These are phyloP conservation scores for Macrophya annulata DNA, from an alignment of 2,888 invertebrate species.

Conservation along the genomic window DNA sequence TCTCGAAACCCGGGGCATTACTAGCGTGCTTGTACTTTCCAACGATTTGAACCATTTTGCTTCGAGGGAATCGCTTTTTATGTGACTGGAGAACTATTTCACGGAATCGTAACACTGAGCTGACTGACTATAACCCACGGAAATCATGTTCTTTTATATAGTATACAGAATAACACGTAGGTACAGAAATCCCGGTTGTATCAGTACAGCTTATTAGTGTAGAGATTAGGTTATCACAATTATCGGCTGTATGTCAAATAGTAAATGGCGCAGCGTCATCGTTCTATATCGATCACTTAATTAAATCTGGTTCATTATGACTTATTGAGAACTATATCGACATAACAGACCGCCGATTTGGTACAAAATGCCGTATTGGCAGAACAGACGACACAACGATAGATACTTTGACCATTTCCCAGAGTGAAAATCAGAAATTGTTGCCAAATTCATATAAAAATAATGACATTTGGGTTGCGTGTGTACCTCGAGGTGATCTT, in stretches of 20 bases:
- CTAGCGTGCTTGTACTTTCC: constrained; percentile 75
- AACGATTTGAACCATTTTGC: constrained; percentile 74
- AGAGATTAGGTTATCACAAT: neutral
- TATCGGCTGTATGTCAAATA: neutral
- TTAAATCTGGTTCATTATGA: too few species aligned
- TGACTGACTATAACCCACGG: neutral
- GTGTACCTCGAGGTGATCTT: too few species aligned
- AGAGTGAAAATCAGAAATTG: too few species aligned
- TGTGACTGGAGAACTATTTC: neutral
- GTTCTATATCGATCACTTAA: too few species aligned
- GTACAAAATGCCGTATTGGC: too few species aligned
- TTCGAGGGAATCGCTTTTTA: neutral
- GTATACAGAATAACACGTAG: neutral
- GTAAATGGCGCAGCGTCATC: neutral
- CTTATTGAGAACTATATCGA: too few species aligned
- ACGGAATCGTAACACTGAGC: neutral
- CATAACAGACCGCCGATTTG: too few species aligned
- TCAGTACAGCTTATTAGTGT: neutral
- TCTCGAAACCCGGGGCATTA: constrained; percentile 74
- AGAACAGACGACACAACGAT: too few species aligned
- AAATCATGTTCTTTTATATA: neutral
- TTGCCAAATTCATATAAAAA: too few species aligned
- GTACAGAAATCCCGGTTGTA: neutral
- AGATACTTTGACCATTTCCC: too few species aligned
- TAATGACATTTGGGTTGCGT: too few species aligned